Base-by-base conservation (phyloP, 2,888 invertebrate species). In the Amiota minor region DNA sequence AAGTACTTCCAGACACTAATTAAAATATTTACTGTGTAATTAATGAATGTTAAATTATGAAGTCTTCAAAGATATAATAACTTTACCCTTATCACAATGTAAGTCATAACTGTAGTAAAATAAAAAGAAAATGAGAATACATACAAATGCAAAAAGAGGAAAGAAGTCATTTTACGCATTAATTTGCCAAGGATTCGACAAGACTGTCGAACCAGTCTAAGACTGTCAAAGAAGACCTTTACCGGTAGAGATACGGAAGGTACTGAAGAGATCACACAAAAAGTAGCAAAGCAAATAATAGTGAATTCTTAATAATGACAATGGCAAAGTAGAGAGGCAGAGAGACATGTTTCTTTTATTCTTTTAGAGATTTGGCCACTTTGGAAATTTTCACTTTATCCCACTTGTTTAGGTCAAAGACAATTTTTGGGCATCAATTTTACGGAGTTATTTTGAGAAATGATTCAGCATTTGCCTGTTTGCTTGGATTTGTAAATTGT, bases 381-480 rank as follows among this genome's bases (percentile, higher is more conserved):
- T 85, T 81, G 77, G 76, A 47, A 46, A 72, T 72, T 72, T 72
- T 61, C 59, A 61, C 61, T 59, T 59, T 49, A 59, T 64, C 45
- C 65, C 55, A 35, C 65, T 76, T 76, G 75, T 72, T 46, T 74
- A 69, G 72, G 69, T 67, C 70, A 68, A 67, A 55, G 73, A 76
- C 79, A 77, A 59, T 78, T 77, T 16, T 2, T 18, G 16, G 16
- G 65, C 47, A 47, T 65, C 18, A n/a, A 11, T 16, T 18, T 46
- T 71, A 78, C 75, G 73, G 76, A 35, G 12, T 47, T 50, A 53
- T 77, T 75, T 81, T 85, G 78, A 86, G 79, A 85, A 83, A 85
- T 86, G 82, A 77, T 77, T 77, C 78, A 82, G 76, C 83, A 86
- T 87, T 86, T 86, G 84, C 87, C 80, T 82, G 80, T 84, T 81